Percentiles rank a stretch among this genome's conserved stretches.
Conservation (phyloP, 2,113 vertebrate species). For the Percopsis transmontana region DNA sequence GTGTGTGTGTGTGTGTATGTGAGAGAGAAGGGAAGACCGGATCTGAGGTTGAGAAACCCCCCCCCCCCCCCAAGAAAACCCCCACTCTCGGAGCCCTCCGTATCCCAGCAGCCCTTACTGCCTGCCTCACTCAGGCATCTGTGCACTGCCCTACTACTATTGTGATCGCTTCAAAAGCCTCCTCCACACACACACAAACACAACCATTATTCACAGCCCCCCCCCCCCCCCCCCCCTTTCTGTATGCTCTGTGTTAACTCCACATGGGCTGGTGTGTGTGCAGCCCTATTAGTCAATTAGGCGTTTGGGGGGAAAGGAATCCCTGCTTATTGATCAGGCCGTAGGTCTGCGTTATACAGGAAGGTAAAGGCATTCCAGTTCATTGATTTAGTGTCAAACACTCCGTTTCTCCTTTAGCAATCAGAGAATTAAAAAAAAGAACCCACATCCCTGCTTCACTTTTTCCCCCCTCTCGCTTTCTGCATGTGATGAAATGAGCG, state of each 20-base stretch:
- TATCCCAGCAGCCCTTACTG: slow-evolving; percentile 67
- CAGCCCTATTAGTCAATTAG: slow-evolving; percentile 54
- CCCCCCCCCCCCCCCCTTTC: slow-evolving; percentile 7
- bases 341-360: slow-evolving; percentile 4
- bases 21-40: slow-evolving; percentile 33
- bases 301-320: slow-evolving; percentile 58
- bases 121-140: slow-evolving; percentile 71
- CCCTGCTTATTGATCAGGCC: slow-evolving; percentile 51
- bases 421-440: too few species aligned
- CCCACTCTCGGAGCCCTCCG: slow-evolving; percentile 29
- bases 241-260: slow-evolving; percentile 40
- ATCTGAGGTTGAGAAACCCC: slow-evolving; percentile 39
- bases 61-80: slow-evolving; percentile 20
- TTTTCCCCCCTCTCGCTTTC: slow-evolving; percentile 27
- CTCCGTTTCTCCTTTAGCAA: slow-evolving; percentile 6
- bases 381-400: slow-evolving; percentile 32
- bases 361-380: slow-evolving; percentile 19
- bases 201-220: slow-evolving; percentile 65
- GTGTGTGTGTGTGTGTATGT: slow-evolving; percentile 17
- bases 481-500: slow-evolving; percentile 46
- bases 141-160: slow-evolving; percentile 69
- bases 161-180: slow-evolving; percentile 74
- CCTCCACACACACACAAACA: slow-evolving; percentile 54
- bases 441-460: slow-evolving; percentile 24
- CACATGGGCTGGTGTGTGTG: slow-evolving; percentile 44